These are phyloP conservation scores for Phragmatobia fuliginosa DNA, from an alignment of 2,888 invertebrate genomes.

Conservation along the genomic window DNA sequence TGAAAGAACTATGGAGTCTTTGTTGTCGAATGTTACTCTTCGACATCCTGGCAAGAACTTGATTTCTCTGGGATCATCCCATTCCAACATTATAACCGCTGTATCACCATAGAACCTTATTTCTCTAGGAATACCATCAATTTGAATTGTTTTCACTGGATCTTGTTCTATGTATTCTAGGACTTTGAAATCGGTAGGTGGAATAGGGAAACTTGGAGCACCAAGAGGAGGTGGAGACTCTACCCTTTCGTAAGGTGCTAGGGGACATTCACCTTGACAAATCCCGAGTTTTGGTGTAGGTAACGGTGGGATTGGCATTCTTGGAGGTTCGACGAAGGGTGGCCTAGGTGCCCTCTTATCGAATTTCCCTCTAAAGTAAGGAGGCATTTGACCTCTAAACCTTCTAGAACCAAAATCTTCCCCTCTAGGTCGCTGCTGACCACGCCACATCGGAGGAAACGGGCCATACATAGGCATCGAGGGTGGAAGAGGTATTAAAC, in stretches of 20 bases:
- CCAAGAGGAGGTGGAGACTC: constrained; percentile 76
- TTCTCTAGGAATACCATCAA: constrained; percentile 93
- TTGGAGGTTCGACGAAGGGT: constrained; percentile 62
- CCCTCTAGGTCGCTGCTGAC: constrained; percentile 67
- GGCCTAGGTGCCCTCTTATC: constrained; percentile 67
- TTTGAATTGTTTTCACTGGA: constrained; percentile 92
- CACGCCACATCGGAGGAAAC: constrained; percentile 71
- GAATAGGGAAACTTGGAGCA: constrained; percentile 70
- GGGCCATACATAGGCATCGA: constrained; percentile 66
- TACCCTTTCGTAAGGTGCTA: constrained; percentile 70
- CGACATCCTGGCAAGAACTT: constrained; percentile 93
- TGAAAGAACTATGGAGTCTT: constrained; percentile 88
- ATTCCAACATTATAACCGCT: constrained; percentile 94
- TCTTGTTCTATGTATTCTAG: constrained; percentile 86
- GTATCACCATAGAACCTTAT: constrained; percentile 95
- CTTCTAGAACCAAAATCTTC: constrained; percentile 73
- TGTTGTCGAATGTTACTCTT: constrained; percentile 91
- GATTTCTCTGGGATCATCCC: constrained; percentile 95
- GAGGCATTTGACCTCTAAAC: constrained; percentile 68
- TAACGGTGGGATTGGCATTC: constrained; percentile 62
- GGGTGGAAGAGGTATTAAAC: constrained; percentile 68
- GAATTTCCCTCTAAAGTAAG: constrained; percentile 72
- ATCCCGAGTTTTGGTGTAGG: constrained; percentile 75
- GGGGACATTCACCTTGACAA: constrained; percentile 73
- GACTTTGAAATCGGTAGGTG: constrained; percentile 72